Percentiles rank a stretch among this genome's conserved stretches.
These are phyloP conservation scores for Enteromius anoplus DNA, from an alignment of 2,797 vertebrate genomes.

Conservation along the genomic window DNA sequence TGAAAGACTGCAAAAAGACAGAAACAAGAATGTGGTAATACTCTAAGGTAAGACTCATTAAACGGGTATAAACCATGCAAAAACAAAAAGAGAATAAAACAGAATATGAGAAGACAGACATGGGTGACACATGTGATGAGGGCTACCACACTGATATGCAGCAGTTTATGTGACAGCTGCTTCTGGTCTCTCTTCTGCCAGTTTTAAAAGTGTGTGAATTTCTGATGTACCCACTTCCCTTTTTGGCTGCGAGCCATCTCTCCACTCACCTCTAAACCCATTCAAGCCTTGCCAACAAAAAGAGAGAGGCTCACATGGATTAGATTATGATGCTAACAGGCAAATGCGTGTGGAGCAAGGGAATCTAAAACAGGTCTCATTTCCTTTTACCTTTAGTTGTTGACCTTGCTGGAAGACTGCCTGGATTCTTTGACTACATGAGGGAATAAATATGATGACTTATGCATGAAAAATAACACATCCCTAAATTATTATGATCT, in stretches of 20 bases:
- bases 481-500: slow-evolving; percentile 25
- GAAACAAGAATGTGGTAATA: neutral
- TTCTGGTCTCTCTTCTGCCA: slow-evolving; percentile 23
- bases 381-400: slow-evolving; percentile 37
- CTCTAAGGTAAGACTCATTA: neutral
- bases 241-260: slow-evolving; percentile 26
- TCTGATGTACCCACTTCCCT: slow-evolving; percentile 18
- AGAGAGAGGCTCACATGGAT: neutral
- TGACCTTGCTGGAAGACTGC: slow-evolving; percentile 45
- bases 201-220: slow-evolving; percentile 40
- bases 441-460: slow-evolving; percentile 20
- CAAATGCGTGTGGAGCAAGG: slow-evolving; percentile 12
- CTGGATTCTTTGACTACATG: neutral
- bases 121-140: slow-evolving; percentile 32
- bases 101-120: slow-evolving; percentile 36
- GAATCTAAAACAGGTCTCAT: slow-evolving; percentile 36
- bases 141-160: slow-evolving; percentile 20
- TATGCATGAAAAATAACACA: slow-evolving; percentile 15
- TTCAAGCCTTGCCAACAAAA: slow-evolving; percentile 39
- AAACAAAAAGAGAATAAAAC: slow-evolving; percentile 19
- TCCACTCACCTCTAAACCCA: slow-evolving; percentile 26
- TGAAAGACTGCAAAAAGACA: slow-evolving; percentile 39
- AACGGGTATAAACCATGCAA: neutral
- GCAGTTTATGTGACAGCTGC: slow-evolving; percentile 41
- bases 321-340: slow-evolving; percentile 34